Evolutionary conservation across 2,113 vertebrate species (phyloP).

Genomic region (Thomomys bottae): DNA sequence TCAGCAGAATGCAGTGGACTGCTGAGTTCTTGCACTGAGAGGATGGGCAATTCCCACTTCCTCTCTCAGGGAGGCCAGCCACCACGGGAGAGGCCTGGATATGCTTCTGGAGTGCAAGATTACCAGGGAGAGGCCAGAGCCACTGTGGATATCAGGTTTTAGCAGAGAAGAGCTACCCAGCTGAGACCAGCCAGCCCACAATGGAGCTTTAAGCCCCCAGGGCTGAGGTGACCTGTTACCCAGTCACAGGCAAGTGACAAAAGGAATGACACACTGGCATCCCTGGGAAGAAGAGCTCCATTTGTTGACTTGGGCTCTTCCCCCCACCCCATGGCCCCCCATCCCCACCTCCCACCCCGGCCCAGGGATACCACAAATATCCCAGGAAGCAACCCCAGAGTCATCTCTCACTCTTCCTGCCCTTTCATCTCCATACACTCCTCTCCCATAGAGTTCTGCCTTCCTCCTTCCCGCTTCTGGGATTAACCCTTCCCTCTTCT

Average conservation of each 20-base stretch:
- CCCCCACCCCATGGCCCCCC: too few relatives aligned
- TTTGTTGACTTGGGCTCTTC: neutral
- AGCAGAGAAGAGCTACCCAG: neutral
- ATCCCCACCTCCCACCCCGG: too few relatives aligned
- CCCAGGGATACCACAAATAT: constrained; percentile 37
- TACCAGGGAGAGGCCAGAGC: neutral
- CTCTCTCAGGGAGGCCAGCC: neutral
- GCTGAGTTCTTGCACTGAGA: too few relatives aligned
- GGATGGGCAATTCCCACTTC: too few relatives aligned
- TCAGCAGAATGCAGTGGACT: neutral
- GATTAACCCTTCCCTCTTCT: constrained; percentile 27
- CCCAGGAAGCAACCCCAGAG: constrained; percentile 37
- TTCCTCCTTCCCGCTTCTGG: neutral
- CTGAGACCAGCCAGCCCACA: neutral
- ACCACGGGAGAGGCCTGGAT: neutral
- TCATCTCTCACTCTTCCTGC: neutral
- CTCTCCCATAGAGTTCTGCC: constrained; percentile 34
- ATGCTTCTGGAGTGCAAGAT: neutral
- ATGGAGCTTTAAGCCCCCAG: neutral
- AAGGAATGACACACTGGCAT: constrained; percentile 7
- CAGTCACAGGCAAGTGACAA: neutral
- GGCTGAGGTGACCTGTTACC: neutral
- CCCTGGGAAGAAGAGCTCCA: constrained; percentile 16
- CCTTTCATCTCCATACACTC: neutral
- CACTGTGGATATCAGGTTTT: neutral